A percentile compares a stretch with the other conserved stretches of the same genome.
phyloP scores from a whole-genome alignment of 2,113 vertebrate genomes.

The Candoia aspera region DNA sequence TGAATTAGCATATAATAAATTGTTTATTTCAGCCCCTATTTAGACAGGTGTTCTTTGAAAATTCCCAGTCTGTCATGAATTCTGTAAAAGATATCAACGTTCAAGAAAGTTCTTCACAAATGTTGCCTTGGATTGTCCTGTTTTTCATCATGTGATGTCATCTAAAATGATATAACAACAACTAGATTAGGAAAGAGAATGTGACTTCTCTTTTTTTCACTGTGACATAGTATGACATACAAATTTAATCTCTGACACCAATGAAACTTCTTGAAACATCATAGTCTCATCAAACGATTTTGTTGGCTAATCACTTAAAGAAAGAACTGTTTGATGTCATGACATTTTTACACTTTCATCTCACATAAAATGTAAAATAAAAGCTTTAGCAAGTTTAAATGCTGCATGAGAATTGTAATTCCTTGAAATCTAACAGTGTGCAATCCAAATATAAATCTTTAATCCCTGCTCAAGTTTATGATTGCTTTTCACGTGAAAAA shows the following conservation, averaged over 20 bases:
- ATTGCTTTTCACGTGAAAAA: constrained; percentile 21
- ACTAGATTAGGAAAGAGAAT: constrained; percentile 46
- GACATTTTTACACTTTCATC: constrained; percentile 44
- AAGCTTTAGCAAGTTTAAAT: constrained; percentile 30
- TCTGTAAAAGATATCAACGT: not conserved
- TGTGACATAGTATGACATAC: constrained; percentile 50
- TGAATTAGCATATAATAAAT: not conserved
- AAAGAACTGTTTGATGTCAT: constrained; percentile 43
- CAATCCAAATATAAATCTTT: constrained; percentile 41
- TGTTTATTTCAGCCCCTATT: not conserved
- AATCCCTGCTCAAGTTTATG: constrained; percentile 22
- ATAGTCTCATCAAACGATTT: constrained; percentile 51
- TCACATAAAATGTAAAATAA: constrained; percentile 13
- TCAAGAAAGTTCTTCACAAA: constrained; percentile 14
- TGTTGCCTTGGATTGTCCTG: constrained; percentile 23
- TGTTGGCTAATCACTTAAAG: constrained; percentile 56
- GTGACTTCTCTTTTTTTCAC: constrained; percentile 39
- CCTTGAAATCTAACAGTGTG: constrained; percentile 31
- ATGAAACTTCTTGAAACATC: constrained; percentile 60
- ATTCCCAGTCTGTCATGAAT: not conserved
- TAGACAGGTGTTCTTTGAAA: not conserved
- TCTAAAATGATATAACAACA: constrained; percentile 40
- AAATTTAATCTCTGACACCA: constrained; percentile 62
- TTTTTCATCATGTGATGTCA: constrained; percentile 36
- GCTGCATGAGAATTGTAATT: constrained; percentile 25